phyloP scores from a whole-genome alignment of 2,888 invertebrate species.

The Girardia tigrina region DNA sequence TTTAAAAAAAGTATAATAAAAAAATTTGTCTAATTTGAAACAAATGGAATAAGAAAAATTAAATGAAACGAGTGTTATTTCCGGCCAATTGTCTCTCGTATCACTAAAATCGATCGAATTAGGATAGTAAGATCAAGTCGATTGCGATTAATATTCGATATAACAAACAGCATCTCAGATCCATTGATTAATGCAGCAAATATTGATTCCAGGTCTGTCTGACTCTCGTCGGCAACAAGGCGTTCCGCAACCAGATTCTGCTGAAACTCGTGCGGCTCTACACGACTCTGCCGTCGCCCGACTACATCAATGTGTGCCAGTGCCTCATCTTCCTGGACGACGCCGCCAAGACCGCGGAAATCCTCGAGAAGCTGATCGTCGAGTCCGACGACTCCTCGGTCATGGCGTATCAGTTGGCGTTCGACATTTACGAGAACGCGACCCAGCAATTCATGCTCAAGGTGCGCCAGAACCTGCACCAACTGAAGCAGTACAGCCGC shows the following conservation, averaged over 20 bases:
- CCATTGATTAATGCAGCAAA: too few relatives aligned
- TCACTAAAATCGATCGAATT: too few relatives aligned
- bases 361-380: conserved; percentile 68
- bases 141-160: too few relatives aligned
- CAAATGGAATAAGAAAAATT: too few relatives aligned
- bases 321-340: conserved; percentile 91
- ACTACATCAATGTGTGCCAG: conserved; percentile 53
- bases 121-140: too few relatives aligned
- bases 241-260: conserved; percentile 32
- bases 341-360: conserved; percentile 75
- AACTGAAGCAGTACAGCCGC: neutral
- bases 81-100: too few relatives aligned
- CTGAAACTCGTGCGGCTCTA: conserved; percentile 33
- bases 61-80: too few relatives aligned
- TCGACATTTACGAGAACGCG: conserved; percentile 95
- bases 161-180: too few relatives aligned
- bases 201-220: conserved; percentile 30
- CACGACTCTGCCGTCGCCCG: conserved; percentile 31
- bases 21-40: too few relatives aligned
- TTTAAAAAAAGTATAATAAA: too few relatives aligned
- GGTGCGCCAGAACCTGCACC: conserved; percentile 60
- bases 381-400: conserved; percentile 60
- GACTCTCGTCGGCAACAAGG: conserved; percentile 31
- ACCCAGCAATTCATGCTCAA: conserved; percentile 86
- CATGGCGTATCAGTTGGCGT: conserved; percentile 90